These are phyloP conservation scores for Pheosia tremula DNA, from an alignment of 2,888 invertebrate species.

Conservation along the genomic window DNA sequence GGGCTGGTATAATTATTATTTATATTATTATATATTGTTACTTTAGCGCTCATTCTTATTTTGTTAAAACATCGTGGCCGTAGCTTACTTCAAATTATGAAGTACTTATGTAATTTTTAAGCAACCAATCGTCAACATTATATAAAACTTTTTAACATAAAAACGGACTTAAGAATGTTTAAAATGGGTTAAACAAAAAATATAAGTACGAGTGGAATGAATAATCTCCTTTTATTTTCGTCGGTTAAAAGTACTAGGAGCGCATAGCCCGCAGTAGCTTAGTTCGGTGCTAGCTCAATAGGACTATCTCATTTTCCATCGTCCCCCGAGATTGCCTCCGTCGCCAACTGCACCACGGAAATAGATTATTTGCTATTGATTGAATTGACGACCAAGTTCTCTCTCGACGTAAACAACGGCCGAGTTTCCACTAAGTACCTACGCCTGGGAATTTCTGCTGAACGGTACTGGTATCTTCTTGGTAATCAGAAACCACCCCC, in stretches of 20 bases:
- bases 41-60: too few species aligned
- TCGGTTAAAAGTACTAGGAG: conserved; percentile 36
- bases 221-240: conserved; percentile 18
- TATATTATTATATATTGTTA: too few species aligned
- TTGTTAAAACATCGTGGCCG: too few species aligned
- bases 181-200: too few species aligned
- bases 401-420: conserved; percentile 54
- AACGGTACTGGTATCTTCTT: conserved; percentile 7
- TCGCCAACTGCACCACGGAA: conserved; percentile 60
- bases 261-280: conserved; percentile 39
- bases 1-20: too few species aligned
- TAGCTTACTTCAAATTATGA: too few species aligned
- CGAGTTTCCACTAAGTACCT: conserved; percentile 29
- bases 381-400: conserved; percentile 59
- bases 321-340: conserved; percentile 58
- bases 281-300: conserved; percentile 42
- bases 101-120: too few species aligned
- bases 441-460: conserved; percentile 32
- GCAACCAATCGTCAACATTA: too few species aligned
- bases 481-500: conserved; percentile 9
- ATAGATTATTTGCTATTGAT: conserved; percentile 74
- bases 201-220: background rate
- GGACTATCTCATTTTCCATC: conserved; percentile 62
- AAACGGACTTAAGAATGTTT: too few species aligned
- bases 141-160: too few species aligned